phyloP scores from a whole-genome alignment of 2,888 invertebrate genomes.

The Acanthopleura granulata region DNA sequence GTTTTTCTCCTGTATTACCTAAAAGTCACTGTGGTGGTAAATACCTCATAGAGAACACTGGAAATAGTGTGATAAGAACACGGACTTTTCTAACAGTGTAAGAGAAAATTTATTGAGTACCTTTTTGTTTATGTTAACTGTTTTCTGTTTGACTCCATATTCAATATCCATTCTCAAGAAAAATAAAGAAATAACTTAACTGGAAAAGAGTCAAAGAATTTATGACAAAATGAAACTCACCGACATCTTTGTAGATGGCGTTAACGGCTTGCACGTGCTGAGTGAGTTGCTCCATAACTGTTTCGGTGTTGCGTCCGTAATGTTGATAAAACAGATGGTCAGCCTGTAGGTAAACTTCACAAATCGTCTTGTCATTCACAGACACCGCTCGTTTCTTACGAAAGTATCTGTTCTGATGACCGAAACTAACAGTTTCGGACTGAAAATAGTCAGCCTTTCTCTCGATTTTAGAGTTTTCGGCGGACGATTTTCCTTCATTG shows the following conservation, averaged over 20 bases:
- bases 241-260: slow-evolving; percentile 68
- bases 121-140: too few species aligned
- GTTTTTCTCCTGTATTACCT: too few species aligned
- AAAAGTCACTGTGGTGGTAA: too few species aligned
- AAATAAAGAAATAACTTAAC: too few species aligned
- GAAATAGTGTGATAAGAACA: too few species aligned
- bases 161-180: too few species aligned
- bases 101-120: too few species aligned
- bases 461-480: neutral
- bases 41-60: too few species aligned
- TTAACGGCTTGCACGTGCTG: slow-evolving; percentile 94
- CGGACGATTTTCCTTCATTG: neutral
- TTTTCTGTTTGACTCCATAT: too few species aligned
- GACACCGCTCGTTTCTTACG: slow-evolving; percentile 69
- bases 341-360: slow-evolving; percentile 57
- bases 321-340: slow-evolving; percentile 53
- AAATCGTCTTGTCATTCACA: slow-evolving; percentile 80
- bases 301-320: slow-evolving; percentile 77
- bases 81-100: too few species aligned
- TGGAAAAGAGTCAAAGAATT: neutral
- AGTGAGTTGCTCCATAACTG: slow-evolving; percentile 95
- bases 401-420: neutral
- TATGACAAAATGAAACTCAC: slow-evolving; percentile 46
- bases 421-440: neutral
- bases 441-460: neutral